Evolutionary conservation across 2,113 vertebrate genomes (phyloP).

Genomic region (Micronycteris hirsuta): DNA sequence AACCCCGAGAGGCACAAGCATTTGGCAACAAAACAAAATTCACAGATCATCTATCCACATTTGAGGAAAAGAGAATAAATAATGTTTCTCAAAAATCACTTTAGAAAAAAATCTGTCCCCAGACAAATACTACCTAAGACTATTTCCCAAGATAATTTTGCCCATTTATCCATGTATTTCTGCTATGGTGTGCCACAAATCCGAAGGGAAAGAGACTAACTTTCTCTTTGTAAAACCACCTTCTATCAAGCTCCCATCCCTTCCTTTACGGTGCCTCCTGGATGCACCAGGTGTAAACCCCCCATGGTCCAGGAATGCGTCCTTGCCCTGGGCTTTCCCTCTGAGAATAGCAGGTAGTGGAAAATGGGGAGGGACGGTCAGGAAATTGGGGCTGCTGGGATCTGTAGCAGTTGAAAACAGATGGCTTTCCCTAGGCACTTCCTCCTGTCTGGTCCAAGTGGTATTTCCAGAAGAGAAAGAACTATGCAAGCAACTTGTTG

Average conservation of each 20-base stretch:
- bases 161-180: background rate
- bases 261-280: background rate
- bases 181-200: background rate
- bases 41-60: background rate
- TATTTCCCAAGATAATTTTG: background rate
- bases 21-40: background rate
- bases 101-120: background rate
- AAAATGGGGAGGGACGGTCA: too few species aligned
- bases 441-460: background rate
- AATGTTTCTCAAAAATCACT: background rate
- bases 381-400: background rate
- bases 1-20: background rate
- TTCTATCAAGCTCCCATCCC: background rate
- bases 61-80: slow-evolving; percentile 2
- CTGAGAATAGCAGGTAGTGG: background rate
- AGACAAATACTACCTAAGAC: background rate
- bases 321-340: background rate
- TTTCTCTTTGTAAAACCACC: background rate
- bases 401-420: background rate
- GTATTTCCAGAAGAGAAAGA: background rate
- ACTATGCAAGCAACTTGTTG: background rate
- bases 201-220: background rate
- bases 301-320: background rate
- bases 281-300: background rate
- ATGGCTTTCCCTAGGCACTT: background rate